Conservation (phyloP, 2,797 vertebrate species). For the Galaxias olidus region DNA sequence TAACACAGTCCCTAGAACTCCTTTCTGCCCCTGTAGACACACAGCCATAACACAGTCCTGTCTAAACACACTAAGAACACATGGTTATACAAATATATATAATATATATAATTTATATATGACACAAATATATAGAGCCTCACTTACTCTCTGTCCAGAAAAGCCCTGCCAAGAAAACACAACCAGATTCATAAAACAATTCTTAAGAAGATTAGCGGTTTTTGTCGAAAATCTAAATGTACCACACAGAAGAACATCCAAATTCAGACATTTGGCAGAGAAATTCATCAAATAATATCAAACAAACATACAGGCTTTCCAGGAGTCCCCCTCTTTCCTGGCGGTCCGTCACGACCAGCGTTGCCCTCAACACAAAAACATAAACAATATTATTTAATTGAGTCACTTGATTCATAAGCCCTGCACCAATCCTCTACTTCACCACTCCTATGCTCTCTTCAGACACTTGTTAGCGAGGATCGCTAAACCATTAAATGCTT, state of each 20-base stretch:
- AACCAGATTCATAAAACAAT: constrained; percentile 11
- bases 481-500: no score
- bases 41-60: no score
- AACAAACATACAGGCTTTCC: constrained; percentile 65
- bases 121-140: not conserved
- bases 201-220: not conserved
- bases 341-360: constrained; percentile 62
- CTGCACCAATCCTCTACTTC: no score
- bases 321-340: constrained; percentile 53
- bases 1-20: no score
- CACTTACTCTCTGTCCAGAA: constrained; percentile 68
- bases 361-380: constrained; percentile 58
- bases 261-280: not conserved
- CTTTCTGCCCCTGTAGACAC: no score
- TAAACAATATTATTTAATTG: not conserved
- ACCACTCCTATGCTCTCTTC: no score
- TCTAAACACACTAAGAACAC: constrained; percentile 59
- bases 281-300: constrained; percentile 4
- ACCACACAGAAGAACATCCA: not conserved
- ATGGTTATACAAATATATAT: no score
- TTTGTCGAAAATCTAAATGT: not conserved
- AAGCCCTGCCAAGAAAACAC: constrained; percentile 61
- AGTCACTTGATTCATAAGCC: no score
- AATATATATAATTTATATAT: no score
- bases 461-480: no score